Conservation (phyloP, 1,140 invertebrate genomes). For the Scaptomyza hsui region DNA sequence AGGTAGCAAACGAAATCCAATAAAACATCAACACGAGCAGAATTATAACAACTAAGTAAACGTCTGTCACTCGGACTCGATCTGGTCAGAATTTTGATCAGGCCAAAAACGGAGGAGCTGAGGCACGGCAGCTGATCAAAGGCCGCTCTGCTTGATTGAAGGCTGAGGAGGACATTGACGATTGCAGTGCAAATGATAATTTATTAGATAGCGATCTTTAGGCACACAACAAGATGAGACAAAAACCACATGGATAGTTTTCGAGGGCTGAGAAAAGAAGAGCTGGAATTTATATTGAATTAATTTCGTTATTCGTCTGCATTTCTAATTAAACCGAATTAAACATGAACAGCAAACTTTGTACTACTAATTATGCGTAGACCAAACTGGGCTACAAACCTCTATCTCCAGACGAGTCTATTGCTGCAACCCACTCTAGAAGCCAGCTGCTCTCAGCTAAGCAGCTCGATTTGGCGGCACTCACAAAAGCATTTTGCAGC, state of each 20-base stretch:
- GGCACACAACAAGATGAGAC: conserved; percentile 44
- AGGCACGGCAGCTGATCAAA: conserved; percentile 72
- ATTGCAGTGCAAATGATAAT: conserved; percentile 82
- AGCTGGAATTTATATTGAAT: conserved; percentile 76
- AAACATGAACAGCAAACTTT: conserved; percentile 69
- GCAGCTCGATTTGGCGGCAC: conserved; percentile 45
- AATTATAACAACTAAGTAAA: conserved; percentile 81
- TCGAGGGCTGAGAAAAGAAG: conserved; percentile 20
- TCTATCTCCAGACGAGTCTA: conserved; percentile 25
- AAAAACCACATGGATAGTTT: conserved; percentile 7
- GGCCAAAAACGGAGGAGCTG: conserved; percentile 53
- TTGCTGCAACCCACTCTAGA: conserved; percentile 9
- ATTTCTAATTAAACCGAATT: conserved; percentile 82
- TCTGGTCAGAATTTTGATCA: conserved; percentile 77
- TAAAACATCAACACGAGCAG: conserved; percentile 79
- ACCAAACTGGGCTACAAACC: conserved; percentile 58
- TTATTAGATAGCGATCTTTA: conserved; percentile 78
- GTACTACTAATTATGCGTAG: conserved; percentile 75
- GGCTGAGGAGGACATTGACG: conserved; percentile 69
- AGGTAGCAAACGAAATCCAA: conserved; percentile 48
- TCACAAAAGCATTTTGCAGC: conserved; percentile 66
- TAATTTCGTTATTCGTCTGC: conserved; percentile 77
- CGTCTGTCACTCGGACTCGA: conserved; percentile 74
- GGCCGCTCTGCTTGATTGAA: conserved; percentile 72
- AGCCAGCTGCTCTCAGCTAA: conserved; percentile 22